A percentile compares a stretch with the other conserved stretches of the same genome.
Evolutionary conservation across 2,888 invertebrate genomes (phyloP).

Genomic region (Latheticus oryzae): DNA sequence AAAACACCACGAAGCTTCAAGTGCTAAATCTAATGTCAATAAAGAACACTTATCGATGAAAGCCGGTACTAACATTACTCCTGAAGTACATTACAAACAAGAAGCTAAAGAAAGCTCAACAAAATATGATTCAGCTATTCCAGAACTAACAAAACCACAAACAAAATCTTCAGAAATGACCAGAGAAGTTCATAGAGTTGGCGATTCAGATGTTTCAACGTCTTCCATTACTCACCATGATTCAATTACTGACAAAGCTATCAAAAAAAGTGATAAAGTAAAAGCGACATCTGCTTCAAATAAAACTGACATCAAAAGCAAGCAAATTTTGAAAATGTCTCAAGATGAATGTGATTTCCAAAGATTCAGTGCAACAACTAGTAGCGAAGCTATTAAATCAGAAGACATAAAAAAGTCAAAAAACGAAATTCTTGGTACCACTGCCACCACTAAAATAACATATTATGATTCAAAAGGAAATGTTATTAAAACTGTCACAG

Average conservation of each 20-base stretch:
- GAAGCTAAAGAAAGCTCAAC: conserved; percentile 69
- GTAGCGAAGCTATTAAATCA: neutral
- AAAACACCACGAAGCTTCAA: conserved; percentile 69
- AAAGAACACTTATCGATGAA: conserved; percentile 70
- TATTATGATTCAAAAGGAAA: conserved; percentile 55
- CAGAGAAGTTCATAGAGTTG: conserved; percentile 63
- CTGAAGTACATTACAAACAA: conserved; percentile 69
- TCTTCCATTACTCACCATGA: conserved; percentile 53
- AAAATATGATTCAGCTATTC: conserved; percentile 70
- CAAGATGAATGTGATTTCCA: neutral
- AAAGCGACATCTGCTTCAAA: neutral
- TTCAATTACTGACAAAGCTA: conserved; percentile 1
- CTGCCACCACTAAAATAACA: conserved; percentile 57
- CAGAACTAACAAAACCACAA: conserved; percentile 63
- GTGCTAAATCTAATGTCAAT: conserved; percentile 54
- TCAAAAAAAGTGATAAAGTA: neutral
- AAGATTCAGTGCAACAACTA: neutral
- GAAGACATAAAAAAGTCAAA: conserved; percentile 3
- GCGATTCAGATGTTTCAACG: conserved; percentile 58
- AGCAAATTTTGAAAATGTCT: neutral
- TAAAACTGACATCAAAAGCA: neutral
- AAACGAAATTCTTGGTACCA: conserved; percentile 26
- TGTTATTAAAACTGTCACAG: conserved; percentile 12
- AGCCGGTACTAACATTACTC: conserved; percentile 71
- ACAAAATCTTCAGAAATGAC: conserved; percentile 66